Percentiles rank a stretch among this genome's conserved stretches.
phyloP scores from a whole-genome alignment of 2,888 invertebrate genomes.

The Tachystola acroxantha region DNA sequence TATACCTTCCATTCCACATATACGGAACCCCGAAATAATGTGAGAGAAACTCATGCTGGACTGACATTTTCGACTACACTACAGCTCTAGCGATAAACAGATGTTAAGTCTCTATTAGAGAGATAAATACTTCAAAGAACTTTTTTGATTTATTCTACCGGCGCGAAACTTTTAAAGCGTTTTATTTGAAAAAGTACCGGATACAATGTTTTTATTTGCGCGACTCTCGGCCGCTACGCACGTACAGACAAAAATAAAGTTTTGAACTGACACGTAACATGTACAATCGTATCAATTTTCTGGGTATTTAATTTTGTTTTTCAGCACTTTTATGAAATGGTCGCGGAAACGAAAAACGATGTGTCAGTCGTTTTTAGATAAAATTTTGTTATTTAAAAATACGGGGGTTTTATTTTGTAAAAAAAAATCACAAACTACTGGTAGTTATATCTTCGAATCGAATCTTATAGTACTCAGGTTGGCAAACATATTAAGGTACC shows the following conservation, averaged over 20 bases:
- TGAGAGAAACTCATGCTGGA: too few species aligned
- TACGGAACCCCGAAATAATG: too few species aligned
- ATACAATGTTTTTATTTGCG: constrained; percentile 1
- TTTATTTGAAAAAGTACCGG: constrained; percentile 12
- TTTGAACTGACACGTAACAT: constrained; percentile 17
- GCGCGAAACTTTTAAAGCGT: constrained; percentile 10
- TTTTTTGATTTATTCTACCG: constrained; percentile 13
- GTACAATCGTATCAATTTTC: constrained; percentile 21
- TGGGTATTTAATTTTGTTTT: constrained; percentile 7
- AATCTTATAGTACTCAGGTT: too few species aligned
- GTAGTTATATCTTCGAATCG: too few species aligned
- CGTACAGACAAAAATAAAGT: constrained; percentile 14
- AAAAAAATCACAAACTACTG: too few species aligned
- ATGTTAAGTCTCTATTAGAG: constrained; percentile 7
- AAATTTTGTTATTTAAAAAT: too few species aligned
- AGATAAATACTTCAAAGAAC: constrained; percentile 12
- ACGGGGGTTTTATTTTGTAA: too few species aligned
- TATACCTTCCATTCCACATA: too few species aligned
- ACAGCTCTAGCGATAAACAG: not conserved
- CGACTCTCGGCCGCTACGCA: too few species aligned
- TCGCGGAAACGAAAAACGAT: too few species aligned
- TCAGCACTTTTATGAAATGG: not conserved
- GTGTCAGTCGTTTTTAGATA: too few species aligned
- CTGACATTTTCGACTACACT: not conserved
- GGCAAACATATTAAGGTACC: too few species aligned